phyloP scores from a whole-genome alignment of 2,888 invertebrate genomes.

The Drosophila mulleri region DNA sequence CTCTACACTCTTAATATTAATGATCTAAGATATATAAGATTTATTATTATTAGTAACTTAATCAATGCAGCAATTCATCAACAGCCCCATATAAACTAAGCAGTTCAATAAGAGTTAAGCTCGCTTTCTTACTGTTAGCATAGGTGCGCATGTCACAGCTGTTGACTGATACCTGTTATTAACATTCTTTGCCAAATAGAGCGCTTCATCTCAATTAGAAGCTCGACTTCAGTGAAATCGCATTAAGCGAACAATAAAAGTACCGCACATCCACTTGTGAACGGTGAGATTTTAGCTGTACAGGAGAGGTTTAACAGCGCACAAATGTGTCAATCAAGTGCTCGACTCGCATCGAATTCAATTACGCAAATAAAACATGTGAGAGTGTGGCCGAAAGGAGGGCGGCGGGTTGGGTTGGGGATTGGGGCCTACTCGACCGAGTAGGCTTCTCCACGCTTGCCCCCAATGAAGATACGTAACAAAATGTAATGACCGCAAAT shows the following conservation, averaged over 20 bases:
- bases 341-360: conserved; percentile 27
- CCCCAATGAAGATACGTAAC: conserved; percentile 25
- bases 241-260: background rate
- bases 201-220: conserved; percentile 10
- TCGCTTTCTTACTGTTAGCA: background rate
- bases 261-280: background rate
- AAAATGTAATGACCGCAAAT: conserved; percentile 62
- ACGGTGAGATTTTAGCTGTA: conserved; percentile 14
- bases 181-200: background rate
- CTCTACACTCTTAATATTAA: background rate
- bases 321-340: conserved; percentile 38
- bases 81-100: too few relatives aligned
- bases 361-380: conserved; percentile 37
- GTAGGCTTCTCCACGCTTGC: conserved; percentile 25
- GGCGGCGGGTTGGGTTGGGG: background rate
- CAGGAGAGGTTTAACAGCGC: background rate
- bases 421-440: conserved; percentile 9
- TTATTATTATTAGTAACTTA: too few relatives aligned
- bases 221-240: background rate
- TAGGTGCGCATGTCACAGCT: background rate
- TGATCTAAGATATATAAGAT: background rate
- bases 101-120: background rate
- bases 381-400: background rate
- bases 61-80: background rate
- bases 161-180: background rate